Evolutionary conservation across 2,797 vertebrate species (phyloP), one percentile per base, ranked within the genome.

Genomic region (Onychomys leucogaster): DNA sequence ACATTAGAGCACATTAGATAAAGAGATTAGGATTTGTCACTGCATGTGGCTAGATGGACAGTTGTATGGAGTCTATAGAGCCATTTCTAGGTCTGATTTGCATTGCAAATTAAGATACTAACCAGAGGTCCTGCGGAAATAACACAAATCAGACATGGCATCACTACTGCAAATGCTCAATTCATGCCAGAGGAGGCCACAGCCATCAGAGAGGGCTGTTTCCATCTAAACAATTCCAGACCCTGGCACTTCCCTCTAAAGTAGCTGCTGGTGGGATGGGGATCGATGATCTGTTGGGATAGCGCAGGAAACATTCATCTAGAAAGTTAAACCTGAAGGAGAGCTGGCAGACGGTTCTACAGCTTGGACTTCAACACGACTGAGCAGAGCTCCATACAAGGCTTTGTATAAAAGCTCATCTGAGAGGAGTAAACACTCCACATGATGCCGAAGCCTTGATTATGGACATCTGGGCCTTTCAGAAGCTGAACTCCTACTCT

Each of bases 61-160:
- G 87, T 63, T 82, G 59, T 82, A 57, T 37, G 76, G 89, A 92
- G 83, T 95, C 91, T 69, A 89, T 91, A 95, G 87, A 97, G 87
- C 17, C 78, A 88, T 96, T 96, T 88, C 86, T 84, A 12, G 85
- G 14, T 85, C 80, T 96, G 49, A 97, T 97, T 97, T 97, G 92
- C 97, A 95, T 85, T 97, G 96, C 91, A 97, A 97, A 98, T 94
- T n/a, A 89, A 84, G 94, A 92, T 63, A 63, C 92, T 90, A 96
- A 92, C 83, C 83, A 95, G 80, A 77, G 89, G 86, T 96, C 94
- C 90, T 49, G 9, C 84, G 65, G 83, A 96, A 96, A 95, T 94
- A 94, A 49, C 89, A 96, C 97, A 97, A 97, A 97, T 97, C 91
- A 97, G 96, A 95, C 96, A 95, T 90, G 86, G 55, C 92, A 90